Base-by-base conservation (phyloP, 2,797 vertebrate species). In the Erpetoichthys calabaricus region DNA sequence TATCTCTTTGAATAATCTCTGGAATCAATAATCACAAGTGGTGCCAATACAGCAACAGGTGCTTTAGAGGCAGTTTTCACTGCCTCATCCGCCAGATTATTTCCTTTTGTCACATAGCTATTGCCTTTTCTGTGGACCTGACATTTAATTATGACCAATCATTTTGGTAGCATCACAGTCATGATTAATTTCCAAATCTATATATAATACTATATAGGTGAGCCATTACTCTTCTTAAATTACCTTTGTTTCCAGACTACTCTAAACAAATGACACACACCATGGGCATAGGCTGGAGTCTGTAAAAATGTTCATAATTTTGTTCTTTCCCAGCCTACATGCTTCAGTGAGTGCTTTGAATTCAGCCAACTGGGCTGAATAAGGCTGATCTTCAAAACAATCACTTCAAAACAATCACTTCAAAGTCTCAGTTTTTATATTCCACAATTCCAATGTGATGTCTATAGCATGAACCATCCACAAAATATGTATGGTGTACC, bases 331-430 rank as follows among this genome's bases (percentile, higher is more conserved):
- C n/a, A 53, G 2, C 8, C 45, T 0, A 25, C 64, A 65, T 4
- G 64, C 59, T 7, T n/a, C 41, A 2, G 64, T 65, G 1, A 65
- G 43, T 3, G 59, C 58, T n/a, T 51, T 50, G 5, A 62, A 10
- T 42, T 65, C 61, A 1, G 56, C 58, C 6, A 47, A 5, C 10
- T 65, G 64, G 2, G 56, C 47, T 3, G 59, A 65, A 10, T 57
- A 58, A 1, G 52, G 56, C 8, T 56, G 61, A 1, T 9, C 2
- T 6, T 10, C 4, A 57, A 8, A 3, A 47, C 8, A 1, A n/a
- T 41, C 2, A 2, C 3, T 4, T n/a, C 3, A 45, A 53, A 44
- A 47, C 8, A 1, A n/a, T 41, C 2, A 2, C 3, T 4, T n/a
- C 3, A 45, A 53, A 44, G 4, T 7, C 42, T 5, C n/a, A 6